Evolutionary conservation across 2,888 invertebrate genomes (phyloP).

Genomic region (Flexamia atlantica): DNA sequence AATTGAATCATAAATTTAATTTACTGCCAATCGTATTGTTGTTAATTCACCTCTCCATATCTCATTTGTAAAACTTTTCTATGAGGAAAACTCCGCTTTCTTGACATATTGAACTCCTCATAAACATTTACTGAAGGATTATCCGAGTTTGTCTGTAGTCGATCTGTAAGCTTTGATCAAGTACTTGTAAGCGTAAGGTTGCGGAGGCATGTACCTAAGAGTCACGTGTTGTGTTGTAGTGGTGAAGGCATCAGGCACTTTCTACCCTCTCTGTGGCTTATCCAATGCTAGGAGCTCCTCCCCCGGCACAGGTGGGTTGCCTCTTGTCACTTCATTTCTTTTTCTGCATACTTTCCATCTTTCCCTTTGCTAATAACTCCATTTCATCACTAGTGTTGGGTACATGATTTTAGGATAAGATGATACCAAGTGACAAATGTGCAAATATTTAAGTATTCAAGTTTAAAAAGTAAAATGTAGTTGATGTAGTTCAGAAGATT

Average conservation of each 20-base stretch:
- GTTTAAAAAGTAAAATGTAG: no score
- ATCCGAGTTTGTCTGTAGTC: not conserved
- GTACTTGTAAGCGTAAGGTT: slow-evolving; percentile 30
- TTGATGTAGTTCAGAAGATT: no score
- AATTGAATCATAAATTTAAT: no score
- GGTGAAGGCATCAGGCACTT: slow-evolving; percentile 95
- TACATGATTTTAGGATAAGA: not conserved
- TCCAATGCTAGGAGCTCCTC: slow-evolving; percentile 70
- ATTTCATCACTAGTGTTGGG: slow-evolving; percentile 10
- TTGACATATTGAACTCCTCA: no score
- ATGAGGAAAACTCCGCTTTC: no score
- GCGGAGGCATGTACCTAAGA: slow-evolving; percentile 49
- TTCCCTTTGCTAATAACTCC: slow-evolving; percentile 42
- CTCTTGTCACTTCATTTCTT: slow-evolving; percentile 49
- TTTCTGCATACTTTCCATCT: slow-evolving; percentile 37
- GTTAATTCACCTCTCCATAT: no score
- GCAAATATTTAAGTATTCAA: no score
- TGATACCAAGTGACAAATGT: no score
- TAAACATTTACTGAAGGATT: not conserved
- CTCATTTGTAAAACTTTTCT: no score
- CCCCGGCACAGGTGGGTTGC: slow-evolving; percentile 71
- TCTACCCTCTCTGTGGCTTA: slow-evolving; percentile 89
- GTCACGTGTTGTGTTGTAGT: slow-evolving; percentile 75
- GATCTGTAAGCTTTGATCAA: not conserved
- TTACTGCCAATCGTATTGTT: no score